These are phyloP conservation scores for Cirrhinus molitorella DNA, from an alignment of 2,797 vertebrate genomes.

Conservation along the genomic window DNA sequence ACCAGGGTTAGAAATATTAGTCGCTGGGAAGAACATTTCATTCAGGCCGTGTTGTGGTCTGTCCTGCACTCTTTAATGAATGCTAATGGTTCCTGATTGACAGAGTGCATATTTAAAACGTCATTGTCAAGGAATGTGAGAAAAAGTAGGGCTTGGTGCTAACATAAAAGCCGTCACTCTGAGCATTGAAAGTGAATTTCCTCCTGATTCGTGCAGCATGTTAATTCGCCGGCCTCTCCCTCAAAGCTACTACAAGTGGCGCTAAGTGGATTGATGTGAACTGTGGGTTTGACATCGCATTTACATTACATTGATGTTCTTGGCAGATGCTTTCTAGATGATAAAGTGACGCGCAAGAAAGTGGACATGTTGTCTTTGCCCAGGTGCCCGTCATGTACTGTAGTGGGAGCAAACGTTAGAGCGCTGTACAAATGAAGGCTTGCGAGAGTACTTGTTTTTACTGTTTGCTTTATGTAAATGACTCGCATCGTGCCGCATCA, in stretches of 20 bases:
- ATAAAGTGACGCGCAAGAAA: constrained; percentile 2
- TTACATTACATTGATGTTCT: constrained; percentile 26
- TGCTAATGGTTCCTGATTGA: constrained; percentile 29
- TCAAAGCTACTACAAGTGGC: constrained; percentile 17
- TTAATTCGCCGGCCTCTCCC: constrained; percentile 29
- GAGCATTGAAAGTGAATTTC: constrained; percentile 26
- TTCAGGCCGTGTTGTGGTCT: not conserved
- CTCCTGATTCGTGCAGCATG: constrained; percentile 11
- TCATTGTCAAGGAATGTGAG: constrained; percentile 31
- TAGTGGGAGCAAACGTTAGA: not conserved
- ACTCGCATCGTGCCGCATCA: not conserved
- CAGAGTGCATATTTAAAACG: constrained; percentile 35
- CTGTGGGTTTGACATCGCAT: constrained; percentile 32
- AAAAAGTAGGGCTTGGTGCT: constrained; percentile 11
- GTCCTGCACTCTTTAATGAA: constrained; percentile 9
- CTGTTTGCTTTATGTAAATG: constrained; percentile 4
- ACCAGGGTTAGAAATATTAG: constrained; percentile 6
- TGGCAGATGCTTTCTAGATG: constrained; percentile 36
- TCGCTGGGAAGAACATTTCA: not conserved
- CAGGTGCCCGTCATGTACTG: not conserved
- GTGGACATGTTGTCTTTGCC: constrained; percentile 35
- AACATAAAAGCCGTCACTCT: constrained; percentile 42
- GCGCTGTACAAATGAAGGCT: not conserved
- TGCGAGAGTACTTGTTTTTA: not conserved
- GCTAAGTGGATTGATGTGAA: constrained; percentile 43